A percentile compares a stretch with the other conserved stretches of the same genome.
Evolutionary conservation across 2,113 vertebrate genomes (phyloP).

Genomic region (Dinomys branickii): DNA sequence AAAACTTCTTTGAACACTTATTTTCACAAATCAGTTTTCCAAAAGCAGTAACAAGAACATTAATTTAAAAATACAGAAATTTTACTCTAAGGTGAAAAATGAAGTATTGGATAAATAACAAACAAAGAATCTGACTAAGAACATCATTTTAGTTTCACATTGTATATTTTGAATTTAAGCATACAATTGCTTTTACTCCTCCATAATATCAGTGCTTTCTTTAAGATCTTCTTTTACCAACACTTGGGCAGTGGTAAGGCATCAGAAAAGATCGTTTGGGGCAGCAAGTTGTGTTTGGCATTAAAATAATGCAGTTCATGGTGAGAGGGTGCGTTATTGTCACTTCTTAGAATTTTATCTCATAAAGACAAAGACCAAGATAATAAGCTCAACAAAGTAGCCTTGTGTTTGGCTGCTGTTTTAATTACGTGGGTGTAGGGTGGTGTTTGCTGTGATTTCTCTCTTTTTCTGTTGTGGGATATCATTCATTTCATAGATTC

Average conservation of each 20-base stretch:
- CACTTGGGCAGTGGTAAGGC: background rate
- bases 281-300: background rate
- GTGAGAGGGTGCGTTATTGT: background rate
- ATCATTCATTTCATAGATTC: background rate
- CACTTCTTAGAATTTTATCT: background rate
- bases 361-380: background rate
- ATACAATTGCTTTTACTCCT: background rate
- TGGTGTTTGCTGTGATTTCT: background rate
- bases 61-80: background rate
- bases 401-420: background rate
- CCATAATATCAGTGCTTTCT: background rate
- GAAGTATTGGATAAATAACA: background rate
- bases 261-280: background rate
- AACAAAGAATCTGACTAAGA: background rate
- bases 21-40: background rate
- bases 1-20: background rate
- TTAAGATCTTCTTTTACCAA: background rate
- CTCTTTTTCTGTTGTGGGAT: background rate
- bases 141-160: background rate
- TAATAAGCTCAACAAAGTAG: background rate
- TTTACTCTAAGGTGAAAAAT: background rate
- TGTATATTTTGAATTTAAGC: background rate
- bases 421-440: background rate
- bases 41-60: background rate
- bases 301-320: background rate